A percentile compares a stretch with the other conserved stretches of the same genome.
phyloP scores from a whole-genome alignment of 2,888 invertebrate genomes.

The Dryomyza anilis region DNA sequence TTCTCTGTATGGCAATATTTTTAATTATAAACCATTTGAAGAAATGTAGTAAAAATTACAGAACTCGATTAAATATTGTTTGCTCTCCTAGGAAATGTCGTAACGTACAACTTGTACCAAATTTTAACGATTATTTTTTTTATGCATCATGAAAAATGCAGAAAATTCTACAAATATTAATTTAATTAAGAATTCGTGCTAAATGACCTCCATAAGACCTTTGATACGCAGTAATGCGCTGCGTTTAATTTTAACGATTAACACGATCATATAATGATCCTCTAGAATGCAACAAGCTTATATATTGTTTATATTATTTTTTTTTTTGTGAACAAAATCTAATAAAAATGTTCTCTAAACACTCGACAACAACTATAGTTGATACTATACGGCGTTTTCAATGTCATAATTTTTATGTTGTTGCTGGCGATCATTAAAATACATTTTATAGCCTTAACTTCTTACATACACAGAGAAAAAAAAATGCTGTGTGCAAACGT shows the following conservation, averaged over 20 bases:
- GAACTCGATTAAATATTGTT: no score
- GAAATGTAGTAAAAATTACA: no score
- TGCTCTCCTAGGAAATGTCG: neutral
- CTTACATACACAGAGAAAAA: no score
- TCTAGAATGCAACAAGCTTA: neutral
- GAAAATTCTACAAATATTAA: neutral
- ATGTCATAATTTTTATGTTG: conserved; percentile 31
- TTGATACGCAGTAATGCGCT: neutral
- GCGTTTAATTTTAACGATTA: neutral
- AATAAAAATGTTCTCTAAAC: conserved; percentile 18
- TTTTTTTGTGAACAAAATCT: neutral
- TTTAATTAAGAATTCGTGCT: conserved; percentile 15
- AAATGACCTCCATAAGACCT: conserved; percentile 15
- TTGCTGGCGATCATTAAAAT: conserved; percentile 30
- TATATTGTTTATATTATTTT: no score
- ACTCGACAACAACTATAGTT: neutral
- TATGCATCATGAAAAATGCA: neutral
- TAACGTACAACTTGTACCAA: neutral
- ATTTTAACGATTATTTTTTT: neutral
- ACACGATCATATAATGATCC: neutral
- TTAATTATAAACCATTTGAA: no score
- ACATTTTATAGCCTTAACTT: conserved; percentile 23
- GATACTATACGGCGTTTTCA: no score
- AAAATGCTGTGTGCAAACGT: no score
- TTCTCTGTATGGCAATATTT: no score